These are phyloP conservation scores for Andrena flavipes DNA, from an alignment of 2,888 invertebrate species.

Conservation along the genomic window DNA sequence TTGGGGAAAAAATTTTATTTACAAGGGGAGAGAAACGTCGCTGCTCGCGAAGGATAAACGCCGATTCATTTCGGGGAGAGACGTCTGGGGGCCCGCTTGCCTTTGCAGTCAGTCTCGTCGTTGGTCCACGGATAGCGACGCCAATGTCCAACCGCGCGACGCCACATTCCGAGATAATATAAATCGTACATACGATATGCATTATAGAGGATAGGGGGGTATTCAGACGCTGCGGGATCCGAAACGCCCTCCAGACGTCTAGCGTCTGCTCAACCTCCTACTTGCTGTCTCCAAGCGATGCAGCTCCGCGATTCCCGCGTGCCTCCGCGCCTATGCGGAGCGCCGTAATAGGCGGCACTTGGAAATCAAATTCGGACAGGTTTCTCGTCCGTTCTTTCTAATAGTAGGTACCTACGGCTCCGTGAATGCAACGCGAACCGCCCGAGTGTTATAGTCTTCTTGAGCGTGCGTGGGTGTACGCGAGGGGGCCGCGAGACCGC, in stretches of 20 bases:
- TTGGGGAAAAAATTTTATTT: constrained; percentile 67
- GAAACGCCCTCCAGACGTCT: constrained; percentile 17
- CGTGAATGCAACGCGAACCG: constrained; percentile 10
- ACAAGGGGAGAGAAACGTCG: constrained; percentile 47
- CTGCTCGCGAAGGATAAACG: constrained; percentile 20
- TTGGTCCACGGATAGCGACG: constrained; percentile 7
- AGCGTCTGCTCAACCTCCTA: constrained; percentile 12
- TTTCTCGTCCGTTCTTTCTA: constrained; percentile 14
- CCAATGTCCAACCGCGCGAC: constrained; percentile 15
- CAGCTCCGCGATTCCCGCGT: neutral
- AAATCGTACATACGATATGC: constrained; percentile 33
- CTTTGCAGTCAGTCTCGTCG: constrained; percentile 1
- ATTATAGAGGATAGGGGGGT: constrained; percentile 16
- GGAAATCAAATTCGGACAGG: constrained; percentile 7
- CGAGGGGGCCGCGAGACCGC: constrained; percentile 41
- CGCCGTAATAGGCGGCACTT: neutral
- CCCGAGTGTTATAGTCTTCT: constrained; percentile 28
- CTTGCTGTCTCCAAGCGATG: neutral
- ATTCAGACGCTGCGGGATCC: constrained; percentile 1
- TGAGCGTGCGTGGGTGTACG: constrained; percentile 27
- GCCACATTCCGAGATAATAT: constrained; percentile 34
- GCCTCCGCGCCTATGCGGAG: neutral
- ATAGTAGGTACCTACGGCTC: constrained; percentile 23
- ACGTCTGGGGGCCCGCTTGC: neutral
- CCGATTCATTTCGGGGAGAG: constrained; percentile 5